Evolutionary conservation across 2,888 invertebrate genomes (phyloP), one percentile per base, ranked within the genome.

Genomic region (Argyresthia goedartella): DNA sequence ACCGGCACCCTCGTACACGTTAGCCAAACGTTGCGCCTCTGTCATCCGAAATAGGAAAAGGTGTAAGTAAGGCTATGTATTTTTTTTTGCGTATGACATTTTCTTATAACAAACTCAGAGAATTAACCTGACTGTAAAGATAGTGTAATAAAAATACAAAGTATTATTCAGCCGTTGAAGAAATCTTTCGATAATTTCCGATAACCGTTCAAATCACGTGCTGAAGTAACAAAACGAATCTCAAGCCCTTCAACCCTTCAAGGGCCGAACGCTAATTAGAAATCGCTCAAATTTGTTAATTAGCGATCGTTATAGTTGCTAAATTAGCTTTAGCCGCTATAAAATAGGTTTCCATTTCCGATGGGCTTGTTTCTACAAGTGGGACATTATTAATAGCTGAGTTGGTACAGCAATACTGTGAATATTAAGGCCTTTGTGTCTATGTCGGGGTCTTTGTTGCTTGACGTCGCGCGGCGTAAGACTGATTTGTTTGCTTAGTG

Each of bases 371-470:
- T 25, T 33, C 33, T 34, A 36, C 48, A 36, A 48, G 48, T 14
- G 54, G 16, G 33, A 60, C 56, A 57, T 63, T 62, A 69, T 69
- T 67, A 69, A 71, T 71, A 64, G 66, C 66, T 56, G 60, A 65
- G 56, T 57, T 59, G 66, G 63, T 62, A 58, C 58, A 61, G 63
- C 59, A 61, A 60, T 64, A 65, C 63, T 60, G 59, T 58, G 60
- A 25, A 25, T 25, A 4, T 4, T 25, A 25, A 25, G 25, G 25
- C 59, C 64, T 62, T 65, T 70, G 69, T 71, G 67, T 69, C 58
- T 59, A 34, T 56, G 58, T 48, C 52, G 50, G 47, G 35, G 59
- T 61, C 55, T 52, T 36, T 48, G 48, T 48, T 14, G 36, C 48
- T 9, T 36, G 48, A 36, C 48, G 16, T 48, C 35, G 48, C 48